A percentile compares a stretch with the other conserved stretches of the same genome.
Conservation (phyloP, 1,140 invertebrate species). For the Pogonognathellus flavescens region DNA sequence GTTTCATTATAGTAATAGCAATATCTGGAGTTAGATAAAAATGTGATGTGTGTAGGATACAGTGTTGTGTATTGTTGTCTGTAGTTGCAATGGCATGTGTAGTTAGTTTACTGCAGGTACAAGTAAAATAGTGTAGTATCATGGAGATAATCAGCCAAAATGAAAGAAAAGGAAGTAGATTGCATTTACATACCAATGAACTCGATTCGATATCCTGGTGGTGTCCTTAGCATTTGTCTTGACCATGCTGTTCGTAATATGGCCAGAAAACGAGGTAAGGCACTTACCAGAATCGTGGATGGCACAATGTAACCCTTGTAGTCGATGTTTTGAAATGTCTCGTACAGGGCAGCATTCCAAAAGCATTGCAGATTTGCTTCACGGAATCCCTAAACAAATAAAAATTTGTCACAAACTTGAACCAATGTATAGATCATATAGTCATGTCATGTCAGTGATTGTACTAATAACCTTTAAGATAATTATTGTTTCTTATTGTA, state of each 20-base stretch:
- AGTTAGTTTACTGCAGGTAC: background rate
- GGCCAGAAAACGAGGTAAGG: conserved; percentile 28
- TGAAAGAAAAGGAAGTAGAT: background rate
- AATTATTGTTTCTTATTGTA: no score
- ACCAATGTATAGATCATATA: no score
- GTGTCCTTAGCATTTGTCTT: conserved; percentile 56
- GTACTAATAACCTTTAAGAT: no score
- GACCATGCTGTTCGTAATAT: conserved; percentile 58
- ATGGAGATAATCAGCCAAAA: no score
- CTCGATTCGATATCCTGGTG: conserved; percentile 56
- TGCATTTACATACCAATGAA: conserved; percentile 48
- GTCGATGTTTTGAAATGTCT: conserved; percentile 54
- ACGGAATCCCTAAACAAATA: conserved; percentile 50
- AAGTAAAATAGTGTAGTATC: background rate
- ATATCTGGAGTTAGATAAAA: background rate
- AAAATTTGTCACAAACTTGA: background rate
- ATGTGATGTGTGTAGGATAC: background rate
- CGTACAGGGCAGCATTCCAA: conserved; percentile 55
- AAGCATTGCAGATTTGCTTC: conserved; percentile 55
- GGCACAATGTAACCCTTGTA: conserved; percentile 59
- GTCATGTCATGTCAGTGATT: no score
- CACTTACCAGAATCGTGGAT: conserved; percentile 57
- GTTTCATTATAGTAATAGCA: background rate
- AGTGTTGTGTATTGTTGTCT: background rate
- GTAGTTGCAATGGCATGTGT: background rate